These are phyloP conservation scores for Camponotus pennsylvanicus DNA, from an alignment of 1,140 invertebrate genomes.

Conservation along the genomic window DNA sequence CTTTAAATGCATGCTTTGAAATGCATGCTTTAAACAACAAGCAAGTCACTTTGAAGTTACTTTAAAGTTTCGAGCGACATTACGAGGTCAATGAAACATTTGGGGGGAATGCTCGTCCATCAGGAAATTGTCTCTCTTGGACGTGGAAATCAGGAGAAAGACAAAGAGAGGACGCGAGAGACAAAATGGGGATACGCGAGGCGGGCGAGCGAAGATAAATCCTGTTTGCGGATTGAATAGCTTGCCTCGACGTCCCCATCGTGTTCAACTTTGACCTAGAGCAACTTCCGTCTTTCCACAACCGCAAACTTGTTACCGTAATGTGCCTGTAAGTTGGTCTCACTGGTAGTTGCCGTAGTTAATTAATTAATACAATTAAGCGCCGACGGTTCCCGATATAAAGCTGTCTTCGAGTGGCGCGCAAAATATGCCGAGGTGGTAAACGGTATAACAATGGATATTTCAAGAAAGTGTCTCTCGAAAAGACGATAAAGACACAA, in stretches of 20 bases:
- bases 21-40: background rate
- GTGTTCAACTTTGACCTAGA: conserved; percentile 63
- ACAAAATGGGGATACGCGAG: conserved; percentile 52
- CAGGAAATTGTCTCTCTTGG: conserved; percentile 50
- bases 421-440: conserved; percentile 25
- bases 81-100: background rate
- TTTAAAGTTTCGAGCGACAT: conserved; percentile 13
- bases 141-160: conserved; percentile 42
- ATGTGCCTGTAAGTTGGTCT: conserved; percentile 60
- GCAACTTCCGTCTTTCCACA: conserved; percentile 62
- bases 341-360: conserved; percentile 45
- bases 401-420: conserved; percentile 39
- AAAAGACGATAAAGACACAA: conserved; percentile 47
- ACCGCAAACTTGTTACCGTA: conserved; percentile 62
- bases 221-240: conserved; percentile 61
- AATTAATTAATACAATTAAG: conserved; percentile 64
- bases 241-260: conserved; percentile 57
- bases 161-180: conserved; percentile 43
- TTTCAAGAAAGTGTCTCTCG: conserved; percentile 49
- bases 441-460: conserved; percentile 32
- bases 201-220: conserved; percentile 55
- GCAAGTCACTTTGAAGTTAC: background rate
- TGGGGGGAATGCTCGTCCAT: conserved; percentile 28
- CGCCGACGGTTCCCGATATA: conserved; percentile 47
- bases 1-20: background rate